Base-by-base conservation (phyloP, 2,888 invertebrate species). In the Apamea epomidion region DNA sequence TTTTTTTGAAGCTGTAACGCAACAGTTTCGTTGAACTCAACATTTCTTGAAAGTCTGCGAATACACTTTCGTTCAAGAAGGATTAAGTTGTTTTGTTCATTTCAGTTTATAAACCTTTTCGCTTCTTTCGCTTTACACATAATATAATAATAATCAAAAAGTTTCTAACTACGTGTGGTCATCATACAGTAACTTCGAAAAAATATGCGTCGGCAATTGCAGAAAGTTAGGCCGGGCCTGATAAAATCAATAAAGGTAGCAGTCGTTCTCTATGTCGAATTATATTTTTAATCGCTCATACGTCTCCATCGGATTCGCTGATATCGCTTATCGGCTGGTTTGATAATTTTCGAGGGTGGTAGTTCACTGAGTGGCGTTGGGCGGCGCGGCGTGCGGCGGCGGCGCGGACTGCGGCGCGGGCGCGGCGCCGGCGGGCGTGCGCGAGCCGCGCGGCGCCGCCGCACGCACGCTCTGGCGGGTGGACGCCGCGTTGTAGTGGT, bases 401-500 rank as follows among this genome's bases (percentile, higher is more conserved):
- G 95, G 93, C 5, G 93, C 90, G 68, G 94, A 91, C 70, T 88
- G 89, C 25, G 95, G 88, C 71, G 93, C 85, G 60, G 92, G 88
- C 54, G 92, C 76, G 4, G 92, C 77, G 32, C 92, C 76, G 4
- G 92, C 77, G 32, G 92, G 64, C n/a, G 83, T 89, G 3, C 93
- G 89, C 10, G 92, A 29, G 10, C 91, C 92, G 70, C 94, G 91
- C 73, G 97, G 94, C 74, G 96, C 92, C 25, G 94, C 92, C 69
- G 95, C 95, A 0, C 97, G 88, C 65, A 96, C 96, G 84, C 92
- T 94, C 91, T 96, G 95, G 7, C 96, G 91, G 90, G 94, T 97
- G 6, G 96, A 95, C 54, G 97, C 97, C 48, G 97, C 97, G 91
- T 97, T 97, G 93, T 97, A 97, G 90, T 97, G 97, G 93, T 97